Percentiles rank a stretch among this genome's conserved stretches.
These are phyloP conservation scores for Thamnophis elegans DNA, from an alignment of 2,797 vertebrate genomes.

Conservation along the genomic window DNA sequence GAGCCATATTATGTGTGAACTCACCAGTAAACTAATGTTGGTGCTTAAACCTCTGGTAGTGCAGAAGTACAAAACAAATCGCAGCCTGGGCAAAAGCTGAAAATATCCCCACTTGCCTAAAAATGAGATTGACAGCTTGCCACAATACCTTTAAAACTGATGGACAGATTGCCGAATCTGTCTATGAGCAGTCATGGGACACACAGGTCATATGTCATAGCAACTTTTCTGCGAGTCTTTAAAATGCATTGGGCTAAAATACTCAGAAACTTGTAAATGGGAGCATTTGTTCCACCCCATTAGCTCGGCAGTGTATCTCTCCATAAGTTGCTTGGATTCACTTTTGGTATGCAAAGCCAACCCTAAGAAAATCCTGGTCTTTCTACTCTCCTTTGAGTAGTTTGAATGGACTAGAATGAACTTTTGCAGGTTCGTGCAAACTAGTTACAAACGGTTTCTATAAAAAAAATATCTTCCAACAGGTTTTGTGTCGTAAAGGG, in stretches of 20 bases:
- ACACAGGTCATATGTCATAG: neutral
- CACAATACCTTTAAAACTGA: neutral
- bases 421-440: neutral
- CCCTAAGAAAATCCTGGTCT: conserved; percentile 10
- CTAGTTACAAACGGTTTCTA: conserved; percentile 1
- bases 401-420: neutral
- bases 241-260: neutral
- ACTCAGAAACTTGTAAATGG: conserved; percentile 30
- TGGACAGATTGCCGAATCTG: neutral
- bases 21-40: neutral
- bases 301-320: conserved; percentile 30
- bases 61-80: neutral
- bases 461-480: neutral
- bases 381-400: neutral
- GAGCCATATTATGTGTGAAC: neutral
- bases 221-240: conserved; percentile 2
- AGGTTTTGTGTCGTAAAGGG: neutral
- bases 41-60: neutral
- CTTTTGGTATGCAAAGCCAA: conserved; percentile 42
- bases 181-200: neutral
- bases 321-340: conserved; percentile 41
- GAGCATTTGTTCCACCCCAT: conserved; percentile 46
- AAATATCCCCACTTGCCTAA: neutral
- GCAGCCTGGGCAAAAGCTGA: neutral
- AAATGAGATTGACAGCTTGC: neutral